Evolutionary conservation across 2,797 vertebrate genomes (phyloP).

Genomic region (Paedocypris micromegethes): DNA sequence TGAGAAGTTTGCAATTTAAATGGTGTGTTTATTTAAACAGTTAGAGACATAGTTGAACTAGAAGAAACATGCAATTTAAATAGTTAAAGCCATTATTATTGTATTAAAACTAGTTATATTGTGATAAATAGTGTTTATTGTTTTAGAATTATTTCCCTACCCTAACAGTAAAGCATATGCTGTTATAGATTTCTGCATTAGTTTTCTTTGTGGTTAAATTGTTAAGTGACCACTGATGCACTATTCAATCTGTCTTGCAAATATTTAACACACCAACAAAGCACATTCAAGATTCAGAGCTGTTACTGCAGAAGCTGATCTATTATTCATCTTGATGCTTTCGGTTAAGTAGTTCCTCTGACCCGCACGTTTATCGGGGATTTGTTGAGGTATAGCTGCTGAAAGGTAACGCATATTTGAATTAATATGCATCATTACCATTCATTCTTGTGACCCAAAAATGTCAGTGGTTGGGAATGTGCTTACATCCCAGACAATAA

Average conservation of each 20-base stretch:
- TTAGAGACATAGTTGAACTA: no score
- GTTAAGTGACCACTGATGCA: no score
- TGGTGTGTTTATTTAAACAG: no score
- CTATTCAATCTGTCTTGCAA: background rate
- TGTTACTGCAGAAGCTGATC: background rate
- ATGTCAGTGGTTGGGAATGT: constrained; percentile 38
- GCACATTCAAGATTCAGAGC: background rate
- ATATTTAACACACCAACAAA: background rate
- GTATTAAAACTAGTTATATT: no score
- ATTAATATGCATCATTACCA: constrained; percentile 28
- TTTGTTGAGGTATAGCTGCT: constrained; percentile 5
- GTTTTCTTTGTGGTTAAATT: no score
- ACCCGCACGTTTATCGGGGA: constrained; percentile 11
- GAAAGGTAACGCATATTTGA: constrained; percentile 27
- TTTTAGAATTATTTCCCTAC: no score
- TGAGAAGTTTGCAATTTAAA: no score
- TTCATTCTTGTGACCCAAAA: constrained; percentile 39
- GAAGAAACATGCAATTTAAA: no score
- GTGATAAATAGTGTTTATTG: no score
- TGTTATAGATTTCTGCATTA: no score
- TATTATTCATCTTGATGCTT: constrained; percentile 20
- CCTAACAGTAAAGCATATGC: no score
- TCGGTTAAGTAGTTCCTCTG: constrained; percentile 8
- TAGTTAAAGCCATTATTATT: no score
- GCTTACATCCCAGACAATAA: constrained; percentile 33